A percentile compares a stretch with the other conserved stretches of the same genome.
Evolutionary conservation across 2,113 vertebrate species (phyloP).

Genomic region (Petrocephalus zakoni): DNA sequence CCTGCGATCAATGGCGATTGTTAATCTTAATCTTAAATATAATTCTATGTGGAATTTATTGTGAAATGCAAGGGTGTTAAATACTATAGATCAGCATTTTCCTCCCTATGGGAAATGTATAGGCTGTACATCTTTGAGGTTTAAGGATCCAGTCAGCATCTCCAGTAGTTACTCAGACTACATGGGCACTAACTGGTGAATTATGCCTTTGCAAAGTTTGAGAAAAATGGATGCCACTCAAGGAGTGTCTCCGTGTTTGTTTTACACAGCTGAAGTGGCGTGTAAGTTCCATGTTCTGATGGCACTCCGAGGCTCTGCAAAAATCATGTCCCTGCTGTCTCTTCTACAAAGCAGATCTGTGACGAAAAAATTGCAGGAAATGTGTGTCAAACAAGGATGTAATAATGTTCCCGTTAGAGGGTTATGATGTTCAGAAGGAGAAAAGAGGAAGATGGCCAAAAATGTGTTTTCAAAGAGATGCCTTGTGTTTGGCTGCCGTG

Average conservation of each 20-base stretch:
- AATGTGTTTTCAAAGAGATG: neutral
- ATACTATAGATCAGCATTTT: neutral
- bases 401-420: neutral
- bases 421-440: neutral
- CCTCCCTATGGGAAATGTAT: neutral
- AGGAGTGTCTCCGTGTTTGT: neutral
- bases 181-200: neutral
- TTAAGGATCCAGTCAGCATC: neutral
- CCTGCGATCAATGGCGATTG: neutral
- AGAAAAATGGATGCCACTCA: neutral
- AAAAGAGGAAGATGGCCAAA: neutral
- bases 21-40: neutral
- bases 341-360: neutral
- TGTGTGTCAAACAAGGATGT: neutral
- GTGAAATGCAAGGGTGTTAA: neutral
- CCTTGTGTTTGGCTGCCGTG: neutral
- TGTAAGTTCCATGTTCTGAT: neutral
- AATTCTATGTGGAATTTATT: neutral
- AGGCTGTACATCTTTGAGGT: neutral
- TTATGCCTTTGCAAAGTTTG: neutral
- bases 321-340: neutral
- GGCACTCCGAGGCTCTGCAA: neutral
- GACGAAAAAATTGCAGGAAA: neutral
- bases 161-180: neutral
- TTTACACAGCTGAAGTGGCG: neutral